Base-by-base conservation (phyloP, 92 coral and sea anemone genomes). In the Epizoanthus scotinus region DNA sequence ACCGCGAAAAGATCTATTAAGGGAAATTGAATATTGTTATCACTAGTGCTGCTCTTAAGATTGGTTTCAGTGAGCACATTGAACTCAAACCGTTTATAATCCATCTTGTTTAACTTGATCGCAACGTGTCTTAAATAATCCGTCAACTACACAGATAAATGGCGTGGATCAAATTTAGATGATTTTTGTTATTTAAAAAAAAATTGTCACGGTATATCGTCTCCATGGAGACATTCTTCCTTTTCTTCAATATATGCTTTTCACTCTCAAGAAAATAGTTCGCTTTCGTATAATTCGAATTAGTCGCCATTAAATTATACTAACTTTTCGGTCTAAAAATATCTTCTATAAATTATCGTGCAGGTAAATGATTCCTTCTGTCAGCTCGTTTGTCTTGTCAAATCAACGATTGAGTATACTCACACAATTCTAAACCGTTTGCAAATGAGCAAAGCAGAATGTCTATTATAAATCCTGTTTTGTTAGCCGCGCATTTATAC, bases 211-310 rank as follows among this genome's bases (percentile, higher is more conserved):
- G 54, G 78, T 52, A 54, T 73, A 73, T 73, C 17, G 57, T 73
- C 55, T 73, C 78, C 78, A 54, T 54, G 78, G 78, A 73, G 21
- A 73, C 78, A 18, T 71, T 52, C 58, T 55, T 65, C 17, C 50
- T 52, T 31, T 55, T 65, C 15, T 28, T 73, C 55, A 73, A 54
- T 0, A 18, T 18, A 18, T 28, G 56, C 40, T 34, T 34, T 34
- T 73, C 21, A 52, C 47, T 0, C 31, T 13, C 17, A 7, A 17
- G 12, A 13, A 63, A 14, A 6, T 5, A 2, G 70, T 27, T 5
- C 3, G n/a, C 17, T 64, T 27, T 64, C 17, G 14, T 5, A 60
- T 60, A 60, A 2, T 13, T 15, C 52, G 52, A 47, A 47, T 15
- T 47, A 47, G 52, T 47, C 12, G 17, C 10, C 8, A 40, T 40